Conservation (phyloP, 2,113 vertebrate genomes). For the Ceyx melanurus region DNA sequence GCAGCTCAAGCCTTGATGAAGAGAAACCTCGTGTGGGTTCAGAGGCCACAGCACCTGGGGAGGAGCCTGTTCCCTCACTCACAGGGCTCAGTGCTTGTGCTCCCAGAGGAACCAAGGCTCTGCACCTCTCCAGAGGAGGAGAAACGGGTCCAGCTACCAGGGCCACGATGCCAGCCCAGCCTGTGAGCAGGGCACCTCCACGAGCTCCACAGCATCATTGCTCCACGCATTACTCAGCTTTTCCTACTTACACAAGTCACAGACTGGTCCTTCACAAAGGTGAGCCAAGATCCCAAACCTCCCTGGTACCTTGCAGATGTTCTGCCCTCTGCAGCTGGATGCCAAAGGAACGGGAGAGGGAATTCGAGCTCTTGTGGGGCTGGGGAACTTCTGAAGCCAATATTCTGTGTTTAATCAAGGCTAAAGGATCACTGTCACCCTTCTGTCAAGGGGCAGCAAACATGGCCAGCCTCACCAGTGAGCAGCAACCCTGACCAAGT, state of each 20-base stretch:
- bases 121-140: background rate
- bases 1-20: conserved; percentile 44
- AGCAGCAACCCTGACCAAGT: background rate
- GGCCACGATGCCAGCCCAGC: background rate
- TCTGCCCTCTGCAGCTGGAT: background rate
- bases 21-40: background rate
- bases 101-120: background rate
- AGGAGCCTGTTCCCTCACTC: background rate
- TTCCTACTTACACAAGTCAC: background rate
- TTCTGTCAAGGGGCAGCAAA: background rate
- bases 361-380: background rate
- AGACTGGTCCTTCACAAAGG: background rate
- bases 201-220: background rate
- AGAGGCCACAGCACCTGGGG: background rate
- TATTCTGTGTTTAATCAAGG: background rate
- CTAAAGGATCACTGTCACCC: background rate
- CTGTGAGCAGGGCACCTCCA: background rate
- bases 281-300: background rate
- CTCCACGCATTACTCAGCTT: background rate
- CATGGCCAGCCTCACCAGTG: background rate
- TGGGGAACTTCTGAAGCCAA: background rate
- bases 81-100: background rate
- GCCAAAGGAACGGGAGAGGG: background rate
- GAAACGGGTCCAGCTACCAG: rapidly evolving
- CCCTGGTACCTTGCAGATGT: background rate